phyloP scores from a whole-genome alignment of 2,888 invertebrate species.

The Pyrocoelia pectoralis region DNA sequence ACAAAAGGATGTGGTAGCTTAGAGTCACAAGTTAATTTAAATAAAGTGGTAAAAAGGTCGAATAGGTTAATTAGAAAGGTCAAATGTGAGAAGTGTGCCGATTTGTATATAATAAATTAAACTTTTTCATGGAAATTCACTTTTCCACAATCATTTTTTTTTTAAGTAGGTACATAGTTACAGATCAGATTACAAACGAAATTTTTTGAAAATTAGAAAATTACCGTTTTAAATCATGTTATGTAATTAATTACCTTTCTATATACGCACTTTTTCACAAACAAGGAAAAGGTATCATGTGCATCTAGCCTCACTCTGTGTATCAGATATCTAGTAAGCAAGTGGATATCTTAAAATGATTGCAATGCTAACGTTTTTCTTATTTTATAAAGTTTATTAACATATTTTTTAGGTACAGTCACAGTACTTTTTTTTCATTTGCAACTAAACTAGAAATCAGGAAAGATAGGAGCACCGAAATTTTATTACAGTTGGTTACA shows the following conservation, averaged over 20 bases:
- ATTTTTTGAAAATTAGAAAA: neutral
- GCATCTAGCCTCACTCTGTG: neutral
- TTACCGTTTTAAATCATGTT: neutral
- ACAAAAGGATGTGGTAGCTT: neutral
- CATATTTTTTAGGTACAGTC: too few species aligned
- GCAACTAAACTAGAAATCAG: too few species aligned
- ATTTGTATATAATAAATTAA: neutral
- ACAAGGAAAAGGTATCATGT: neutral
- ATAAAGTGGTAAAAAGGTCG: neutral
- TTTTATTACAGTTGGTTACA: too few species aligned
- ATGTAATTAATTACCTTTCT: slow-evolving; percentile 1
- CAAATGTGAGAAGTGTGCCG: neutral
- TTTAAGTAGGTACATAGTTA: neutral
- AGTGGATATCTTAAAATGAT: neutral
- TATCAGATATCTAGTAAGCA: neutral
- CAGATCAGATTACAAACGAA: neutral
- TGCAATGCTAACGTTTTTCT: neutral
- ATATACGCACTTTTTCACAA: neutral
- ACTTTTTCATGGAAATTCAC: neutral
- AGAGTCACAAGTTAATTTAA: neutral
- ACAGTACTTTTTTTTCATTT: too few species aligned
- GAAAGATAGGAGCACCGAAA: too few species aligned
- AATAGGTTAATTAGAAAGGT: slow-evolving; percentile 1
- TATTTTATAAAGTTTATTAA: neutral
- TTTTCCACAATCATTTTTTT: neutral